phyloP scores from a whole-genome alignment of 92 coral and sea anemone genomes.

The Zoanthus sociatus region DNA sequence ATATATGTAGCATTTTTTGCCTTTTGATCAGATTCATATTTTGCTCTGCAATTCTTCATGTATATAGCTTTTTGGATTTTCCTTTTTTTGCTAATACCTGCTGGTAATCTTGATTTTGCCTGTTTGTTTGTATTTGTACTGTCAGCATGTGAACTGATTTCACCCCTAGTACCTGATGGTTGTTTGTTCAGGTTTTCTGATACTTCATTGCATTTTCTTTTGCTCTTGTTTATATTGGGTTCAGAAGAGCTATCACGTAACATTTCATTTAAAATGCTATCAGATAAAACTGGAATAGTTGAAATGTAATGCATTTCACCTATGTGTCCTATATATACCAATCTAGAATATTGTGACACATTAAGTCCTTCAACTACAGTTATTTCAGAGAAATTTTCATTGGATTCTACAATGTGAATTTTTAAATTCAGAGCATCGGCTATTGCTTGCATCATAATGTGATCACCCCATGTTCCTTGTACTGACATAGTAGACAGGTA shows the following conservation, averaged over 20 bases:
- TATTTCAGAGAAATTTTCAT: constrained; percentile 5
- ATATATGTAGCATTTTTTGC: no score
- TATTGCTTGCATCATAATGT: constrained; percentile 6
- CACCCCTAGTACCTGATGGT: constrained; percentile 13
- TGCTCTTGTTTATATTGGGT: constrained; percentile 7
- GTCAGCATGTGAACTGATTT: constrained; percentile 30
- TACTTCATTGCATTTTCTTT: constrained; percentile 6
- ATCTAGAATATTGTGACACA: constrained; percentile 3
- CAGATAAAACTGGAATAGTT: constrained; percentile 6
- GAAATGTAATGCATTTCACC: constrained; percentile 7
- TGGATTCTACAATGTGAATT: constrained; percentile 6
- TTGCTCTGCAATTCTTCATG: constrained; percentile 20
- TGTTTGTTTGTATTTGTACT: constrained; percentile 35
- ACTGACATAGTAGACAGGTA: constrained; percentile 8
- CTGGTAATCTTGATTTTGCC: constrained; percentile 35
- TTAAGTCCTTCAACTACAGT: constrained; percentile 7
- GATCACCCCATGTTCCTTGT: constrained; percentile 9
- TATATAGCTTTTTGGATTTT: constrained; percentile 14
- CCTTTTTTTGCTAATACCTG: constrained; percentile 27
- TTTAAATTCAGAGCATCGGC: constrained; percentile 8
- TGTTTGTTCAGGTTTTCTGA: constrained; percentile 7
- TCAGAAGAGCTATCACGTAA: constrained; percentile 8
- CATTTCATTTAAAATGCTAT: constrained; percentile 5
- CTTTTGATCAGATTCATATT: constrained; percentile 9
- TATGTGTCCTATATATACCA: constrained; percentile 6